Conservation (phyloP, 2,888 invertebrate species). For the Microchrysa polita region DNA sequence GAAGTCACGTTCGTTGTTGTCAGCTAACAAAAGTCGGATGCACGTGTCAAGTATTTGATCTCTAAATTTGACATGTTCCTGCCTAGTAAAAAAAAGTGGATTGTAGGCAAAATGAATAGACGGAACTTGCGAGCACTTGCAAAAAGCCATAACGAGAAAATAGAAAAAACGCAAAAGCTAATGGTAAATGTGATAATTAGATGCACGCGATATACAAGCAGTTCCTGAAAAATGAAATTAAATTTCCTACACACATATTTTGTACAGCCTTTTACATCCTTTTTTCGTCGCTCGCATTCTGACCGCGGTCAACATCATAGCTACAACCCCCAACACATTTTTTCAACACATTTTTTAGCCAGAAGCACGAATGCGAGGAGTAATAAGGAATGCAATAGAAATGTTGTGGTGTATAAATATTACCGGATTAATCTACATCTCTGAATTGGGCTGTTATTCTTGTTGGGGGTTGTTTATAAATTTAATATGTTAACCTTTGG, state of each 20-base stretch:
- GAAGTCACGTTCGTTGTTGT: conserved; percentile 23
- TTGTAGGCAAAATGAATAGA: background rate
- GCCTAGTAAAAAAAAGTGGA: conserved; percentile 1
- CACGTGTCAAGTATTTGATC: conserved; percentile 47
- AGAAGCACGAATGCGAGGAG: background rate
- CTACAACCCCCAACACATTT: background rate
- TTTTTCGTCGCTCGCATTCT: background rate
- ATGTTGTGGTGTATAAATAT: background rate
- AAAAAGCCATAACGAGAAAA: conserved; percentile 1
- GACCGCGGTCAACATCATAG: too few species aligned
- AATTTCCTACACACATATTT: conserved; percentile 11
- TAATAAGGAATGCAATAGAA: background rate
- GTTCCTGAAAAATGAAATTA: background rate
- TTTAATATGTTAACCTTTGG: too few species aligned
- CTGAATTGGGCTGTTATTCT: too few species aligned
- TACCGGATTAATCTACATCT: background rate
- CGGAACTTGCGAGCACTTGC: background rate
- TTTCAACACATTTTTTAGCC: background rate
- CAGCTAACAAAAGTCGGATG: conserved; percentile 45
- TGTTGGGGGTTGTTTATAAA: too few species aligned
- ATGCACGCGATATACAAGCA: conserved; percentile 20
- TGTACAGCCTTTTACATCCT: background rate
- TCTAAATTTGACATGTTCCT: conserved; percentile 41
- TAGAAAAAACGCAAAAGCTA: conserved; percentile 19
- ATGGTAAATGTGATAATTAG: conserved; percentile 8